Conservation (phyloP, 2,888 invertebrate genomes). For the Philopedon plagiatum region DNA sequence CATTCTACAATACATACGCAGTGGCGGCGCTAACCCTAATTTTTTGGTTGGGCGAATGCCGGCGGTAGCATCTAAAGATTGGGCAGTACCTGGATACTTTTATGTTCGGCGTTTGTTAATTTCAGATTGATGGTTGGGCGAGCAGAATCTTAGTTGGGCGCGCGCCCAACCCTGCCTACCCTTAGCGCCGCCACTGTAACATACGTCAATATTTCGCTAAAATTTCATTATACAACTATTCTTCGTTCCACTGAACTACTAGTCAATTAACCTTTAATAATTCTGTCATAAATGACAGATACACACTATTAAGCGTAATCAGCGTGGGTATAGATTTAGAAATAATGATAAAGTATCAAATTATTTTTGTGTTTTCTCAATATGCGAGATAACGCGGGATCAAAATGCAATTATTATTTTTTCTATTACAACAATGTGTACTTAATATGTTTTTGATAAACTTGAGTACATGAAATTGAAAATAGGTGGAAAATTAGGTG, state of each 20-base stretch:
- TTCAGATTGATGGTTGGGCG: no score
- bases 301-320: not conserved
- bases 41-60: no score
- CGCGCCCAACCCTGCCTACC: no score
- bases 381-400: not conserved
- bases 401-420: not conserved
- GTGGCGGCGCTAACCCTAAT: no score
- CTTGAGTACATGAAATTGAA: not conserved
- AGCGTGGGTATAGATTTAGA: not conserved
- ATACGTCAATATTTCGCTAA: no score
- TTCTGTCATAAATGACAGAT: slow-evolving; percentile 31
- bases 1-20: no score
- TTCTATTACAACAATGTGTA: not conserved
- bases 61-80: no score
- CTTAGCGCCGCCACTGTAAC: no score
- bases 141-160: no score
- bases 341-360: slow-evolving; percentile 8
- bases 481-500: not conserved
- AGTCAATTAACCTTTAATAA: slow-evolving; percentile 22
- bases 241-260: not conserved
- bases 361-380: not conserved
- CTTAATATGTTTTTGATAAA: not conserved
- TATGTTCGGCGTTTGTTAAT: no score
- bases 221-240: not conserved
- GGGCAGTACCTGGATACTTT: no score